Evolutionary conservation across 92 coral and sea anemone genomes (phyloP).

Genomic region (Galaxea fascicularis): DNA sequence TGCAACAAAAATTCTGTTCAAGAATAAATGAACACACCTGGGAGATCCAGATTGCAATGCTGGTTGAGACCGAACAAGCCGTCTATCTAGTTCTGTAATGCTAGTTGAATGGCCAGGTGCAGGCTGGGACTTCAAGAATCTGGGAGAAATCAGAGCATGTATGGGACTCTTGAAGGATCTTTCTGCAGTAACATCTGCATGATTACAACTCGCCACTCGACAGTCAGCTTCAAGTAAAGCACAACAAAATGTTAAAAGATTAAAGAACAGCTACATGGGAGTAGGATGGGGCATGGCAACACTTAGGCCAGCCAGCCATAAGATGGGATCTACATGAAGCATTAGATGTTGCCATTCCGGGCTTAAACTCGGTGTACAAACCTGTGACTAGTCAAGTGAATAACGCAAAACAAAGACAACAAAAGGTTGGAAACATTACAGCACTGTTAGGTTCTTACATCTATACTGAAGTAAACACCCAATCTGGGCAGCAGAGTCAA

Average conservation of each 20-base stretch:
- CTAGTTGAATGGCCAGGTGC: slow-evolving; percentile 25
- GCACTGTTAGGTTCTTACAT: too few species aligned
- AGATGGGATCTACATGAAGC: too few species aligned
- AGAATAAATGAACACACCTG: slow-evolving; percentile 6
- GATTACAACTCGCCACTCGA: slow-evolving; percentile 79
- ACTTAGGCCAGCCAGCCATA: too few species aligned
- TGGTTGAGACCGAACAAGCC: slow-evolving; percentile 45
- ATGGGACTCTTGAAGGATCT: slow-evolving; percentile 46
- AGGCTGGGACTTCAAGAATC: slow-evolving; percentile 81
- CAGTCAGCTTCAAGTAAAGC: slow-evolving; percentile 74
- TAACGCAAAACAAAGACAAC: too few species aligned
- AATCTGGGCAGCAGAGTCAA: too few species aligned
- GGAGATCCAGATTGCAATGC: slow-evolving; percentile 9
- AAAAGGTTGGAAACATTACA: too few species aligned
- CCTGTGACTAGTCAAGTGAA: too few species aligned
- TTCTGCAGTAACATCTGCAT: slow-evolving; percentile 50
- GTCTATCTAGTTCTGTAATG: slow-evolving; percentile 15
- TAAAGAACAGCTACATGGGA: too few species aligned
- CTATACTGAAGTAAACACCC: too few species aligned
- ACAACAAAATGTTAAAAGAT: neutral
- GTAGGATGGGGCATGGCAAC: too few species aligned
- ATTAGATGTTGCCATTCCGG: too few species aligned
- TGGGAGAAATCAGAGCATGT: slow-evolving; percentile 70
- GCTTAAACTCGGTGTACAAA: too few species aligned
- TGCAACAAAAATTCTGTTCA: neutral